Evolutionary conservation across 2,888 invertebrate genomes (phyloP).

Genomic region (Phortica okadai): DNA sequence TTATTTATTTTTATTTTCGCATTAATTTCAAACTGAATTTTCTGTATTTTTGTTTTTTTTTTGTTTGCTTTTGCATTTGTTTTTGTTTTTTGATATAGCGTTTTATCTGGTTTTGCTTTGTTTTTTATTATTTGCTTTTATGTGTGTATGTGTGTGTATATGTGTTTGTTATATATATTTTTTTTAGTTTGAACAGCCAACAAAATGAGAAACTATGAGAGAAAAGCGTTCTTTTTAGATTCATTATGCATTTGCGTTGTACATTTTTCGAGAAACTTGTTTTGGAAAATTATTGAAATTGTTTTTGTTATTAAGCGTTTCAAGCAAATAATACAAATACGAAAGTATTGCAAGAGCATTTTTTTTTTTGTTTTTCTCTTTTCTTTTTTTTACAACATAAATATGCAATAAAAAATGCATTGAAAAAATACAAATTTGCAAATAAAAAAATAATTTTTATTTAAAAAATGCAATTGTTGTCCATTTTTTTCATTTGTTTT

Average conservation of each 20-base stretch:
- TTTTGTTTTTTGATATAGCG: conserved; percentile 36
- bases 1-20: conserved; percentile 49
- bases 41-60: conserved; percentile 67
- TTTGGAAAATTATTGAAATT: too few relatives aligned
- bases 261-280: too few relatives aligned
- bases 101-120: conserved; percentile 41
- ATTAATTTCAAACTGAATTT: conserved; percentile 74
- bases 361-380: background rate
- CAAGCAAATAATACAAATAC: too few relatives aligned
- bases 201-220: conserved; percentile 54
- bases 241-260: conserved; percentile 16
- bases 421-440: too few relatives aligned
- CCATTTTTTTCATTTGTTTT: background rate
- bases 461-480: too few relatives aligned
- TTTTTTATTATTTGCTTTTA: conserved; percentile 44
- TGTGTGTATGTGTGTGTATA: background rate
- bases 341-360: background rate
- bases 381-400: too few relatives aligned
- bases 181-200: conserved; percentile 69
- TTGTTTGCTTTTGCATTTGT: conserved; percentile 28
- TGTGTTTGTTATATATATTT: conserved; percentile 44
- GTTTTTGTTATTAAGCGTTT: too few relatives aligned
- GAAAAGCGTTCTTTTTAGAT: conserved; percentile 33
- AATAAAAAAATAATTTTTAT: too few relatives aligned
- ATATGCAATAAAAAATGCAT: too few relatives aligned